Percentiles rank a stretch among this genome's conserved stretches.
These are phyloP conservation scores for Lutraria lutraria DNA, from an alignment of 2,888 invertebrate species.

Conservation along the genomic window DNA sequence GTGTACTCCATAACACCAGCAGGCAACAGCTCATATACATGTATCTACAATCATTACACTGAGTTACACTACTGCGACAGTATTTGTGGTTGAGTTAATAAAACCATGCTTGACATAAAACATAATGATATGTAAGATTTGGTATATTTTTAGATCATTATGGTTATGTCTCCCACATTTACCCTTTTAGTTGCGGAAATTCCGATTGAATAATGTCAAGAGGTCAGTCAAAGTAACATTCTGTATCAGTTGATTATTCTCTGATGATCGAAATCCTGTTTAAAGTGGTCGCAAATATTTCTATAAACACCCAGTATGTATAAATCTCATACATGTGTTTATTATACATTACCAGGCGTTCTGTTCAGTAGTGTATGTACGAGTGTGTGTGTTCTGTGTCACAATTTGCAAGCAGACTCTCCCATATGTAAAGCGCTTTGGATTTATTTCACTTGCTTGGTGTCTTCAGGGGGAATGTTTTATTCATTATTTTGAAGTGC, in stretches of 20 bases:
- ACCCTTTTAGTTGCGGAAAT: neutral
- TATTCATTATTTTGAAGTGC: neutral
- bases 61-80: neutral
- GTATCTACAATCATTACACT: neutral
- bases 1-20: neutral
- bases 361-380: neutral
- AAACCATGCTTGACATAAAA: too few relatives aligned
- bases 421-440: neutral
- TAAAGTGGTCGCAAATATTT: neutral
- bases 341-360: neutral
- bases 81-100: neutral
- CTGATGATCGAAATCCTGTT: neutral
- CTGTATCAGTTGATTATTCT: neutral
- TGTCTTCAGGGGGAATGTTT: neutral
- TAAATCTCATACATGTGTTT: neutral
- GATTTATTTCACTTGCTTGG: neutral
- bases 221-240: neutral
- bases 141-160: too few relatives aligned
- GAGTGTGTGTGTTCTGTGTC: constrained; percentile 6
- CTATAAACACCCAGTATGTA: neutral
- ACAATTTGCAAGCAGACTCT: neutral
- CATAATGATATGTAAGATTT: too few relatives aligned
- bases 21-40: neutral
- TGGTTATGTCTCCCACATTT: neutral
- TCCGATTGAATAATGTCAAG: neutral